phyloP scores from a whole-genome alignment of 2,797 vertebrate genomes.

The Gallinago solitaria region DNA sequence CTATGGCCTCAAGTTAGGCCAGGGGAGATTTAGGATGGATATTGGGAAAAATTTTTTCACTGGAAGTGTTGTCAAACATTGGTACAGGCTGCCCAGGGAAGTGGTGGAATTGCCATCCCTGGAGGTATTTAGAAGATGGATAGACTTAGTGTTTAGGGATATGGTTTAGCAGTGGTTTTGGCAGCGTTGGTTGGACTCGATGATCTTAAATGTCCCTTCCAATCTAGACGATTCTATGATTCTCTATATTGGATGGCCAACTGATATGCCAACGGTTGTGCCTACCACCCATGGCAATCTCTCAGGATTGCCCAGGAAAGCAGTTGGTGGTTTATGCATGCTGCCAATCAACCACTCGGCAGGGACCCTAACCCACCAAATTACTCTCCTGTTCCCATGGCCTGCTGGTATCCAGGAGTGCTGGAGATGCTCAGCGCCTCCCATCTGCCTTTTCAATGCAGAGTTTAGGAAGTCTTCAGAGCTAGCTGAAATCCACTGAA shows the following conservation, averaged over 20 bases:
- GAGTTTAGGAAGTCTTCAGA: not conserved
- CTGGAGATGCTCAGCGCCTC: not conserved
- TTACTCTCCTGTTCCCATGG: not conserved
- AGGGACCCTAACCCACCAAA: not conserved
- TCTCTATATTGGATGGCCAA: not conserved
- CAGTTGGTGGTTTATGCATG: accelerated
- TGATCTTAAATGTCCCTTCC: not conserved
- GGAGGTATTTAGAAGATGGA: not conserved
- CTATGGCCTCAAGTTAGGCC: not conserved
- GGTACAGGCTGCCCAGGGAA: not conserved
- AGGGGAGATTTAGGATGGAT: not conserved
- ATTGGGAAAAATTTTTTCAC: not conserved
- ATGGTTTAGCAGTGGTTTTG: not conserved
- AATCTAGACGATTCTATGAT: not conserved
- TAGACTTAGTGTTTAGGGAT: not conserved
- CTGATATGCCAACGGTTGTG: not conserved
- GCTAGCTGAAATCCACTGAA: not conserved
- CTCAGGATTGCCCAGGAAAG: not conserved
- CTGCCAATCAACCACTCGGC: accelerated
- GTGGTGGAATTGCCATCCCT: not conserved
- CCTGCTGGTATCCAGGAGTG: not conserved
- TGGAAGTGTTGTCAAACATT: not conserved
- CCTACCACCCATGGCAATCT: not conserved
- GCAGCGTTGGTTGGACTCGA: not conserved
- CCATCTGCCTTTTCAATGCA: not conserved